Base-by-base conservation (phyloP, 2,113 vertebrate genomes). In the Naja naja region DNA sequence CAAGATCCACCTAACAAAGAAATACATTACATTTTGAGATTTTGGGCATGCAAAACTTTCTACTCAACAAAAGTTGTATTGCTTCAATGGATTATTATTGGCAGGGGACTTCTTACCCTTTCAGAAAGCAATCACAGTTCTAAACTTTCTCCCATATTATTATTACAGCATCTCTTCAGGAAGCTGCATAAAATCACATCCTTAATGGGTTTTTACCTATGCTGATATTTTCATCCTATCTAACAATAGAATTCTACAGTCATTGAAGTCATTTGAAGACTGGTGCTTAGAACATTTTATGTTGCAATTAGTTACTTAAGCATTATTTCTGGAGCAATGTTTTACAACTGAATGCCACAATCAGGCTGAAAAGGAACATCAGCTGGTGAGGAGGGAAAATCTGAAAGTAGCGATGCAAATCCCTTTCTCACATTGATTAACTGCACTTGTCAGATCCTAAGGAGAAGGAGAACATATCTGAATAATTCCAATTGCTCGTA, bases 341-440 rank as follows among this genome's bases (percentile, higher is more conserved):
- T 96, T 90, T 85, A 43, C 87, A 94, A 85, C 87, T 94, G 91
- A 91, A 85, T 49, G 30, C 93, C 52, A 93, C 45, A 95, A 56
- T 87, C 34, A 94, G 43, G 2, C 55, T 74, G 52, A 25, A 74
- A 94, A 45, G 53, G 91, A 95, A 94, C 45, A 94, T 94, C n/a
- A 95, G 90, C 89, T 95, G 47, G 94, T 85, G 89, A 93, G 52
- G 95, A 47, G 11, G 7, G 94, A 88, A 94, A 88, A 2, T 94
- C 95, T 90, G 52, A 93, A 92, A 95, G 94, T 55, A 92, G 45
- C 7, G 0, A 94, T 94, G 88, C 9, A 88, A 92, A 22, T 90
- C 56, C 86, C 20, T 87, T 93, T 91, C 85, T 91, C 93, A 47
- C 45, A 93, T 91, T 91, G 91, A 93, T 89, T 90, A 93, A 95